These are phyloP conservation scores for Drosophila pallidifrons DNA, from an alignment of 1,140 invertebrate species.

Conservation along the genomic window DNA sequence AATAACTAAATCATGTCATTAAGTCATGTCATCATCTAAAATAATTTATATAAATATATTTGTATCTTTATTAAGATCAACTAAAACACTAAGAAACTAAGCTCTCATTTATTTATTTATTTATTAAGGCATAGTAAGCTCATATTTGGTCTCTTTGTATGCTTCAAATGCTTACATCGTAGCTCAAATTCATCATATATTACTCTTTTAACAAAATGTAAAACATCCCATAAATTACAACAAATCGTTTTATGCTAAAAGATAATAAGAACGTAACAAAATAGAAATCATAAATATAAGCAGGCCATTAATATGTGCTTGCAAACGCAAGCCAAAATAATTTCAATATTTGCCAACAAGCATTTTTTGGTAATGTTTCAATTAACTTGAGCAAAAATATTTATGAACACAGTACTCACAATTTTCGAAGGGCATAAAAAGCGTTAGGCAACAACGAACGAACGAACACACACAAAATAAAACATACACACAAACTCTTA, in stretches of 20 bases:
- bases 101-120: too few relatives aligned
- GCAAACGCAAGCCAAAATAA: conserved; percentile 44
- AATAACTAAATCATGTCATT: too few relatives aligned
- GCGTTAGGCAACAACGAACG: conserved; percentile 27
- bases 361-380: conserved; percentile 82
- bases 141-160: too few relatives aligned
- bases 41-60: too few relatives aligned
- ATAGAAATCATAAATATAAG: conserved; percentile 43
- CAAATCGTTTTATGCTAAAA: conserved; percentile 48
- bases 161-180: too few relatives aligned
- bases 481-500: neutral
- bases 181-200: neutral
- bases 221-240: conserved; percentile 84
- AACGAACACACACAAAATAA: neutral
- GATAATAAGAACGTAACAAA: conserved; percentile 11
- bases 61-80: too few relatives aligned
- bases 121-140: too few relatives aligned
- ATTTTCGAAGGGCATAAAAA: conserved; percentile 73
- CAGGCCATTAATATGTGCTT: conserved; percentile 43
- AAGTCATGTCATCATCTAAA: too few relatives aligned
- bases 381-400: conserved; percentile 82
- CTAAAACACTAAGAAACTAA: too few relatives aligned
- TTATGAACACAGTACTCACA: conserved; percentile 69
- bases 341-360: conserved; percentile 76
- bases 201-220: neutral